These are phyloP conservation scores for Heliconius himera DNA, from an alignment of 1,140 invertebrate species.

Conservation along the genomic window DNA sequence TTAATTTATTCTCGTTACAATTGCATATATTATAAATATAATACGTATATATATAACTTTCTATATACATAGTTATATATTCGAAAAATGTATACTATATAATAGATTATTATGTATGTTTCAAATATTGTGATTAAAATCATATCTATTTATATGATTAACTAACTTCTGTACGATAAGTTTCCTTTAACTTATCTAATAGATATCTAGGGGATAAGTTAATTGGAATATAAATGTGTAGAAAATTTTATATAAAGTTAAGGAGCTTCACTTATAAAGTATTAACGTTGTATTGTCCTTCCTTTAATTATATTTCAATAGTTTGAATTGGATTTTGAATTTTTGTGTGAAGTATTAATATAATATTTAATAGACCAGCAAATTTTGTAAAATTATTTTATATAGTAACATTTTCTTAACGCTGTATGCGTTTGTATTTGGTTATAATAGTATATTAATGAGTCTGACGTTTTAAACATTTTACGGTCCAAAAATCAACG, in stretches of 20 bases:
- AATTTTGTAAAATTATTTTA: too few species aligned
- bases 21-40: too few species aligned
- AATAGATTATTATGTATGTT: background rate
- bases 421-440: too few species aligned
- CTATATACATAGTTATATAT: background rate
- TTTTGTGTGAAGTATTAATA: too few species aligned
- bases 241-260: background rate
- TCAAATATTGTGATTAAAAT: slow-evolving; percentile 1
- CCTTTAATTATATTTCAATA: too few species aligned
- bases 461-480: background rate
- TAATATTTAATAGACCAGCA: too few species aligned
- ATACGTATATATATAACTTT: background rate
- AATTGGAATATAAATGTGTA: slow-evolving; percentile 6
- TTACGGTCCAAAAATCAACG: background rate
- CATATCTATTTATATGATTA: background rate
- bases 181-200: slow-evolving; percentile 1
- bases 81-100: background rate
- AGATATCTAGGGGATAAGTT: background rate
- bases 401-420: too few species aligned
- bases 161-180: background rate
- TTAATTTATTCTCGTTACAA: slow-evolving; percentile 4
- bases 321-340: too few species aligned
- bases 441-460: too few species aligned
- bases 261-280: background rate
- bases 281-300: too few species aligned